phyloP scores from a whole-genome alignment of 2,113 vertebrate genomes.

The Mormyrus lacerda region DNA sequence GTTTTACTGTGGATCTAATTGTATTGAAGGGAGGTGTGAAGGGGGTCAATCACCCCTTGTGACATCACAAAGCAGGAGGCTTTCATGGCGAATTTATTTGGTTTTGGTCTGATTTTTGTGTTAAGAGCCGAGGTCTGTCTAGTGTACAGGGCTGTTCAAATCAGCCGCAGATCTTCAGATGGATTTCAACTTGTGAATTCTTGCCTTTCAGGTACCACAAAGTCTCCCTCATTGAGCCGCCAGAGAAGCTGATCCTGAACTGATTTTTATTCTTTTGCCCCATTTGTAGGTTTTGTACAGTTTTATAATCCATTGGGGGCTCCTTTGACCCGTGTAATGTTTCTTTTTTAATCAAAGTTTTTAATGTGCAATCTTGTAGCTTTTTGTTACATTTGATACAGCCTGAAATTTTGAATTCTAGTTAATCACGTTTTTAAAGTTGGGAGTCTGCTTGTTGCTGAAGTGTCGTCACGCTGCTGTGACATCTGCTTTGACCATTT shows the following conservation, averaged over 20 bases:
- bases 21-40: too few relatives aligned
- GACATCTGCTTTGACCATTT: background rate
- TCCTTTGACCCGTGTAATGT: conserved; percentile 22
- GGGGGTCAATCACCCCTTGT: background rate
- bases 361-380: conserved; percentile 46
- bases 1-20: too few relatives aligned
- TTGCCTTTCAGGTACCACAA: conserved; percentile 67
- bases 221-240: conserved; percentile 77
- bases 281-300: background rate
- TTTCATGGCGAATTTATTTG: background rate
- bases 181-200: background rate
- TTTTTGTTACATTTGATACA: conserved; percentile 28
- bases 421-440: conserved; percentile 47
- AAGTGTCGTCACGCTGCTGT: background rate
- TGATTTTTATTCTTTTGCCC: conserved; percentile 24
- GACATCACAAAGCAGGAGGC: background rate
- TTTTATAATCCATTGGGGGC: background rate
- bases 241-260: conserved; percentile 56
- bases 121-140: background rate
- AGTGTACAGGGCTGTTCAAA: background rate
- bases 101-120: background rate
- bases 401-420: conserved; percentile 32
- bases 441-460: background rate
- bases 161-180: too few relatives aligned
- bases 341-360: conserved; percentile 24